A percentile compares a stretch with the other conserved stretches of the same genome.
Conservation (phyloP, 2,113 vertebrate genomes). For the Vicugna pacos region DNA sequence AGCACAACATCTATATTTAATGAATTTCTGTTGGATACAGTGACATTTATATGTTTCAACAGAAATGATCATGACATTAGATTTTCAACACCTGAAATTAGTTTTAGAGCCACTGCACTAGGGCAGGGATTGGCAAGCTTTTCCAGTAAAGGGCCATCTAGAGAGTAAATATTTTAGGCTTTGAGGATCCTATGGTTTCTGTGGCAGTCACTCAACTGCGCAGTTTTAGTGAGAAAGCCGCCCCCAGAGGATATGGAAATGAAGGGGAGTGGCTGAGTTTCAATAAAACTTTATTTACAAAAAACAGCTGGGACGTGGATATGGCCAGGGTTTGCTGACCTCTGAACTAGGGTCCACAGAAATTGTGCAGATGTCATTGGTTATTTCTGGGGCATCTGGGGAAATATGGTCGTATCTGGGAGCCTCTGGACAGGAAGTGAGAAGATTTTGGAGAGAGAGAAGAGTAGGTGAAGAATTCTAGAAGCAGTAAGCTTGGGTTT, state of each 20-base stretch:
- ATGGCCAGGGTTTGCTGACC: background rate
- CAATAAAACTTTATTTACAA: slow-evolving; percentile 41
- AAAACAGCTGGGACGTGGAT: background rate
- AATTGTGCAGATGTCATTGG: background rate
- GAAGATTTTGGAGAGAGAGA: background rate
- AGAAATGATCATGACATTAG: slow-evolving; percentile 15
- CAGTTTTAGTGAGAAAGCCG: background rate
- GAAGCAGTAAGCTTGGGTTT: background rate
- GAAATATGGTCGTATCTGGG: background rate
- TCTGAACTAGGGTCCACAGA: background rate
- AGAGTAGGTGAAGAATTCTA: slow-evolving; percentile 8
- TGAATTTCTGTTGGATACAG: slow-evolving; percentile 54
- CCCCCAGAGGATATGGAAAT: background rate
- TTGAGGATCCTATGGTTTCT: background rate
- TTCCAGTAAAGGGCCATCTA: background rate
- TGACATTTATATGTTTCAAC: slow-evolving; percentile 39
- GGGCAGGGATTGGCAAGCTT: background rate
- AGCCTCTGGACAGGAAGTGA: slow-evolving; percentile 35
- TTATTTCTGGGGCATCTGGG: background rate
- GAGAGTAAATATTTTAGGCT: background rate
- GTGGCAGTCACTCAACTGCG: background rate
- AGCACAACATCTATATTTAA: slow-evolving; percentile 59
- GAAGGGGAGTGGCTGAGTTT: background rate
- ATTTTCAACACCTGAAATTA: slow-evolving; percentile 34
- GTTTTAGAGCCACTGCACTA: background rate